Evolutionary conservation across 2,797 vertebrate species (phyloP), one percentile per base, ranked within the genome.

Genomic region (Falco cherrug): DNA sequence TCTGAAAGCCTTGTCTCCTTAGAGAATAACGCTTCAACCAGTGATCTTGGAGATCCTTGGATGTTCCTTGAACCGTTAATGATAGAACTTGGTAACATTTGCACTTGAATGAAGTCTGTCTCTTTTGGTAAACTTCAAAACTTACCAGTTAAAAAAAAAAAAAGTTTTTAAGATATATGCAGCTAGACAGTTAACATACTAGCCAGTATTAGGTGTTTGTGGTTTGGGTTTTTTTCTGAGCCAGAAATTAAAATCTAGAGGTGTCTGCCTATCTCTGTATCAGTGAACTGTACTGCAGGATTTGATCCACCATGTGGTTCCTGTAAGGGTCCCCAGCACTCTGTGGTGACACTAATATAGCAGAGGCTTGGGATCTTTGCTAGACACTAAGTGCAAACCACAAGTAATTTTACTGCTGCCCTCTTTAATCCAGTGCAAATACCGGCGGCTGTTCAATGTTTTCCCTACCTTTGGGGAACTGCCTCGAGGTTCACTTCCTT

Each of bases 401-500:
- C 25, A 51, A 50, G 45, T 71, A 71, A 41, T 76, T 90, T 75
- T 81, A 47, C 74, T 73, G 5, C 24, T 63, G 29, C 63, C 11
- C 15, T 61, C 65, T 92, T 60, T 51, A 89, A 57, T 69, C 61
- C 63, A 76, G 29, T 53, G 50, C 54, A 65, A 13, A 50, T 50
- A 33, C 0, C 48, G 26, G 43, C 4, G 3, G 18, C 54, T 63
- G 18, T 31, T 77, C 2, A 2, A 0, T 50, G 26, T 60, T 87
- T 76, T 82, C 33, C 31, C n/a, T 71, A 0, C 25, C 53, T 63
- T 61, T 70, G 28, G 31, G 45, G 28, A 88, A 3, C 25, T 77
- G 37, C 57, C 28, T 59, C n/a, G n/a, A 54, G 45, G 56, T 70
- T 93, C 9, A 9, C 45, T 65, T 81, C 50, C 61, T 64, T 61